phyloP scores from a whole-genome alignment of 2,888 invertebrate species.

The Eupithecia inturbata region DNA sequence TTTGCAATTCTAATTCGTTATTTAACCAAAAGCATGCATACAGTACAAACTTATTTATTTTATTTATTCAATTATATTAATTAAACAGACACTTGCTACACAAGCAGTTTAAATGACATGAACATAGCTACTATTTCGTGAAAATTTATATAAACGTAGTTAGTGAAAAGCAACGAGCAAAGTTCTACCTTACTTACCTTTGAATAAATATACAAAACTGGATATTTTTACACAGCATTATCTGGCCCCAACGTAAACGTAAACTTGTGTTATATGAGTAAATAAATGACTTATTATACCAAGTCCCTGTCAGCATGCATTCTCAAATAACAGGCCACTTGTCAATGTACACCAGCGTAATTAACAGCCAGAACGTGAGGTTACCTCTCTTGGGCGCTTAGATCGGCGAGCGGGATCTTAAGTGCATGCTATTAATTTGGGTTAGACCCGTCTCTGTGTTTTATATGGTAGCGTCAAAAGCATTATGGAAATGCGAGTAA shows the following conservation, averaged over 20 bases:
- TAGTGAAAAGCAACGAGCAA: background rate
- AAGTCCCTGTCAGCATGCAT: background rate
- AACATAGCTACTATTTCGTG: background rate
- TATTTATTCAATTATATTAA: background rate
- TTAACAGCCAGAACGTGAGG: constrained; percentile 16
- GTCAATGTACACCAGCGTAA: constrained; percentile 26
- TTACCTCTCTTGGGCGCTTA: constrained; percentile 6
- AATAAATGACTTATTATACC: background rate
- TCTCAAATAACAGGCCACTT: constrained; percentile 12
- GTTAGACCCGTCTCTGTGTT: background rate
- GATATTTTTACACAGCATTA: background rate
- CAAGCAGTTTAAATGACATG: background rate
- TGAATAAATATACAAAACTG: background rate
- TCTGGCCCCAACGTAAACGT: background rate
- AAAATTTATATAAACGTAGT: background rate
- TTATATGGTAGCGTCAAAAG: constrained; percentile 1
- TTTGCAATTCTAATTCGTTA: constrained; percentile 4
- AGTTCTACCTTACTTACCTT: background rate
- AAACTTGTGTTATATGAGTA: background rate
- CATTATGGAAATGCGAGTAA: constrained; percentile 6
- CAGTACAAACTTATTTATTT: background rate
- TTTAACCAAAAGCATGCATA: background rate
- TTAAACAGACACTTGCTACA: background rate
- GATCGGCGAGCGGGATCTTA: background rate
- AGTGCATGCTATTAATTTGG: constrained; percentile 10